These are phyloP conservation scores for Brachirus orientalis DNA, from an alignment of 2,113 vertebrate genomes.

Conservation along the genomic window DNA sequence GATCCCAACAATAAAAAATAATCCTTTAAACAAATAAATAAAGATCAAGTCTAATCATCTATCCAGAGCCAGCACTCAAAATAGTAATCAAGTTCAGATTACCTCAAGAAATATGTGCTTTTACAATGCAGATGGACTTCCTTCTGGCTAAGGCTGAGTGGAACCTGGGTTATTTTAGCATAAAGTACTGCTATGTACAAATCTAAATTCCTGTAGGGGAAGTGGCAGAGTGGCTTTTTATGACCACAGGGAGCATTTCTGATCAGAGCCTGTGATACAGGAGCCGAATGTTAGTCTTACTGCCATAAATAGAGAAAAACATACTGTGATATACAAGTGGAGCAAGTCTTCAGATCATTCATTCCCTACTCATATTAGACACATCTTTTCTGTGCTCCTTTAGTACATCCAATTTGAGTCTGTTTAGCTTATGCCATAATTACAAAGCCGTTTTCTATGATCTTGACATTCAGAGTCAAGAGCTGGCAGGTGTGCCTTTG, in stretches of 20 bases:
- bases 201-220: conserved; percentile 11
- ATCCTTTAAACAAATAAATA: no score
- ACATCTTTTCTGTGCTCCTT: not conserved
- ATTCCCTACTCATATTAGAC: not conserved
- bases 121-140: not conserved
- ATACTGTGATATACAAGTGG: no score
- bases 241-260: conserved; percentile 18
- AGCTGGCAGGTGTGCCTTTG: not conserved
- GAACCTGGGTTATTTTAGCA: conserved; percentile 7
- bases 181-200: conserved; percentile 24
- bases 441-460: not conserved
- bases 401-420: not conserved
- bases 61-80: not conserved
- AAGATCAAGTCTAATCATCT: not conserved
- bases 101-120: conserved; percentile 4
- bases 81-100: not conserved
- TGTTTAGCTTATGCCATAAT: not conserved
- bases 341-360: not conserved
- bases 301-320: conserved; percentile 6
- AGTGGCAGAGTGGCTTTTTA: conserved; percentile 16
- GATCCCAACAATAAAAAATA: no score
- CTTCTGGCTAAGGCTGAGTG: conserved; percentile 5
- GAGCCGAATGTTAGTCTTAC: conserved; percentile 2
- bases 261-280: conserved; percentile 10
- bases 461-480: not conserved